Evolutionary conservation across 2,888 invertebrate species (phyloP).

Genomic region (Neuroscelio doddi): DNA sequence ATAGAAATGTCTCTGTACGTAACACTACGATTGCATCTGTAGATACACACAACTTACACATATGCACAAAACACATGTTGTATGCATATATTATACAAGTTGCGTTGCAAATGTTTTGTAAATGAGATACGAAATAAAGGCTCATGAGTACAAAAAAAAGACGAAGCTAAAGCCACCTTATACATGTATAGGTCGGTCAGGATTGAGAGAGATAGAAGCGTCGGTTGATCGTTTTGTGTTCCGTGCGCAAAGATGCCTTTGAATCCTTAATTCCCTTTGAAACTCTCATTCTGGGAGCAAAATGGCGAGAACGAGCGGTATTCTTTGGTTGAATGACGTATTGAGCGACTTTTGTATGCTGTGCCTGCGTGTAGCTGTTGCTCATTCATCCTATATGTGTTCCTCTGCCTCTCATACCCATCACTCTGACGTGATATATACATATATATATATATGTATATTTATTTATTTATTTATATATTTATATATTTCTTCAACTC

Average conservation of each 20-base stretch:
- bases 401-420: slow-evolving; percentile 19
- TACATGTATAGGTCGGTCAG: slow-evolving; percentile 5
- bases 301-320: slow-evolving; percentile 71
- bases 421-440: slow-evolving; percentile 18
- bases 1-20: no score
- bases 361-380: slow-evolving; percentile 59
- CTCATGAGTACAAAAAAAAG: slow-evolving; percentile 24
- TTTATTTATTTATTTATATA: no score
- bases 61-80: no score
- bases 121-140: slow-evolving; percentile 12
- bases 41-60: no score
- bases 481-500: no score
- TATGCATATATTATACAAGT: background rate
- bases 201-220: slow-evolving; percentile 36
- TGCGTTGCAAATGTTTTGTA: slow-evolving; percentile 14
- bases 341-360: slow-evolving; percentile 71
- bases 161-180: slow-evolving; percentile 4
- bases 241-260: slow-evolving; percentile 70
- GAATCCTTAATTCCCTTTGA: slow-evolving; percentile 73
- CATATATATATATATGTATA: slow-evolving; percentile 6
- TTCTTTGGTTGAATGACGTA: slow-evolving; percentile 72
- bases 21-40: no score
- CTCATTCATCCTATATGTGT: slow-evolving; percentile 55
- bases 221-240: slow-evolving; percentile 64
- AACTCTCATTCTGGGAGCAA: slow-evolving; percentile 71